Evolutionary conservation across 2,888 invertebrate species (phyloP).

Genomic region (Chironomus tentans): DNA sequence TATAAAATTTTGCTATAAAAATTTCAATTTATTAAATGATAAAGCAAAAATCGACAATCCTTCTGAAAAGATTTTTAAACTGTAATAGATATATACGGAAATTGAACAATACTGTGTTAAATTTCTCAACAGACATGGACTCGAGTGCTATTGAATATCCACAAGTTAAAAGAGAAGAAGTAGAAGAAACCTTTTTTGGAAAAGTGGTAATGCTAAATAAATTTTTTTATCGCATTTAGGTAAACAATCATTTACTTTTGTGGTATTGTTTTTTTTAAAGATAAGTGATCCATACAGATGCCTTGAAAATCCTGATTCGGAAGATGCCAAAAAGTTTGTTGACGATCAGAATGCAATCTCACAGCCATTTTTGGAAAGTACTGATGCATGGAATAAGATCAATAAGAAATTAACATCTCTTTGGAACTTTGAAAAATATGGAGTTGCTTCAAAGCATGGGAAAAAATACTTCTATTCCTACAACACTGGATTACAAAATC

Average conservation of each 20-base stretch:
- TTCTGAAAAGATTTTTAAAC: no score
- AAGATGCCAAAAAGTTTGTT: conserved; percentile 84
- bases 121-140: neutral
- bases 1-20: no score
- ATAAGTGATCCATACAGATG: conserved; percentile 87
- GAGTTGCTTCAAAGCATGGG: conserved; percentile 75
- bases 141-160: neutral
- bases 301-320: conserved; percentile 91
- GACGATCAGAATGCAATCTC: conserved; percentile 85
- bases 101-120: no score
- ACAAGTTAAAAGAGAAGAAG: conserved; percentile 3
- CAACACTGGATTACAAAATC: conserved; percentile 95
- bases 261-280: conserved; percentile 43
- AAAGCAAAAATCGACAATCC: neutral
- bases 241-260: neutral
- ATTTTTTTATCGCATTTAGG: neutral
- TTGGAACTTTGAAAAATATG: conserved; percentile 96
- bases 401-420: conserved; percentile 73
- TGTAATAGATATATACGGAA: no score
- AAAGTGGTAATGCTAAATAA: neutral
- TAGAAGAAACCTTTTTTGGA: conserved; percentile 11
- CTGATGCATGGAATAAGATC: conserved; percentile 62
- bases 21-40: neutral
- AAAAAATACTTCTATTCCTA: conserved; percentile 73
- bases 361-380: conserved; percentile 71